A percentile compares a stretch with the other conserved stretches of the same genome.
phyloP scores from a whole-genome alignment of 2,797 vertebrate genomes.

The Jordanella pulchra region DNA sequence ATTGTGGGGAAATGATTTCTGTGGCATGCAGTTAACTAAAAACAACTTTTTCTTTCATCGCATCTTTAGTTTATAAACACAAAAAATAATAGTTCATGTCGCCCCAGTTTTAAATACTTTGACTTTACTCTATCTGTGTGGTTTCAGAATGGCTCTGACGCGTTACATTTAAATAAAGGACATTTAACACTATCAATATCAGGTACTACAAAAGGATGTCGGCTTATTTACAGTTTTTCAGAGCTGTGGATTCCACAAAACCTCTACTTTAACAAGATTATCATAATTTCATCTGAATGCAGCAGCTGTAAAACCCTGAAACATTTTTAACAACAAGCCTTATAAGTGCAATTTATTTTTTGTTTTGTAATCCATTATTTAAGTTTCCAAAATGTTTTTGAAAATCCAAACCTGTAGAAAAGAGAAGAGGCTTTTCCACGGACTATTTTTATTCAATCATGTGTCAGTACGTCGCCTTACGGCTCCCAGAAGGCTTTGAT shows the following conservation, averaged over 20 bases:
- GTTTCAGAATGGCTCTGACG: not conserved
- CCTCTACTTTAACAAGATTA: not conserved
- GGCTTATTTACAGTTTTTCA: not conserved
- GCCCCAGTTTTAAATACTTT: no score
- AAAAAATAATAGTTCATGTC: no score
- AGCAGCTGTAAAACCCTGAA: not conserved
- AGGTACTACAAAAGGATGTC: not conserved
- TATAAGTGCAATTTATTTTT: not conserved
- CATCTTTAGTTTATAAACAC: no score
- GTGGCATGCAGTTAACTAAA: no score
- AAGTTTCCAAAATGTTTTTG: not conserved
- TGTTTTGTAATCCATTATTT: not conserved
- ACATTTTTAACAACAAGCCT: not conserved
- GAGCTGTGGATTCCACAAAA: not conserved
- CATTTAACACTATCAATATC: not conserved
- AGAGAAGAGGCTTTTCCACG: not conserved
- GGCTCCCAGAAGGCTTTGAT: constrained; percentile 2
- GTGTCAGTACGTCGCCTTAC: not conserved
- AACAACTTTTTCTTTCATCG: no score
- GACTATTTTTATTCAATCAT: constrained; percentile 1
- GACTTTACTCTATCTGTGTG: no score
- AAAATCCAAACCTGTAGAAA: not conserved
- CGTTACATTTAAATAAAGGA: not conserved
- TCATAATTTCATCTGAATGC: not conserved
- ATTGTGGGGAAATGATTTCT: no score